Percentiles rank a stretch among this genome's conserved stretches.
These are phyloP conservation scores for Apis mellifera DNA, from an alignment of 1,140 invertebrate species.

Conservation along the genomic window Amel_HAv3.1 CM009940.2:7481501-7482000, in stretches of 20 bases:
- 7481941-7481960: neutral
- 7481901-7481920: neutral
- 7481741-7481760: neutral
- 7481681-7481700: conserved; percentile 10
- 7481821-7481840: neutral
- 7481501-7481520: conserved; percentile 29
- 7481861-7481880: neutral
- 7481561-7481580: conserved; percentile 52
- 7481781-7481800: neutral
- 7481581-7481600: conserved; percentile 33
- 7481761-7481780: neutral
- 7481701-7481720: neutral
- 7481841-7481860: neutral
- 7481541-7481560: conserved; percentile 47
- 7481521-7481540: conserved; percentile 47
- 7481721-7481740: neutral
- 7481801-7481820: too few relatives aligned
- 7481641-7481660: conserved; percentile 33
- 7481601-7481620: conserved; percentile 48
- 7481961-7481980: conserved; percentile 29
- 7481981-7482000: conserved; percentile 33
- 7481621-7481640: conserved; percentile 46
- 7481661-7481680: conserved; percentile 46
- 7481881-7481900: neutral
- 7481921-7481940: neutral